These are phyloP conservation scores for Felis chaus DNA, from an alignment of 2,113 vertebrate species.

Conservation along the genomic window DNA sequence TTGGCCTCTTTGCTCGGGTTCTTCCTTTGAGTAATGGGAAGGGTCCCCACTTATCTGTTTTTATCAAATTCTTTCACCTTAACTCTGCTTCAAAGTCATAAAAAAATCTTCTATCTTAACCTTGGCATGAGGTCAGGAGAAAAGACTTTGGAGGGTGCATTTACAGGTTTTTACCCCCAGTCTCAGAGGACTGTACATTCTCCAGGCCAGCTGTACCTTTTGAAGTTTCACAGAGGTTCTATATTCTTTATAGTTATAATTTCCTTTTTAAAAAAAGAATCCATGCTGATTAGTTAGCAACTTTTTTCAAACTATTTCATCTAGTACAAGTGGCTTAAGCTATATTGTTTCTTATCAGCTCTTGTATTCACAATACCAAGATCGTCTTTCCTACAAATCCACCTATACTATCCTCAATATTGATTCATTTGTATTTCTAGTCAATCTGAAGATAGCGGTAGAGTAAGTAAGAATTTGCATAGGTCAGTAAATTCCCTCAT, in stretches of 20 bases:
- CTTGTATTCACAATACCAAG: background rate
- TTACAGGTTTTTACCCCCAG: conserved; percentile 59
- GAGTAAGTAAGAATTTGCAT: background rate
- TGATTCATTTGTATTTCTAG: background rate
- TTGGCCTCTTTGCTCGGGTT: background rate
- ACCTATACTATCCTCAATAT: background rate
- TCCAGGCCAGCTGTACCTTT: conserved; percentile 69
- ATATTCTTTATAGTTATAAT: conserved; percentile 69
- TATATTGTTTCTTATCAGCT: background rate
- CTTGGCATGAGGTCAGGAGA: conserved; percentile 74
- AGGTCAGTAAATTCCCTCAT: conserved; percentile 1
- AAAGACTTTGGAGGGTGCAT: conserved; percentile 66
- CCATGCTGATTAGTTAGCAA: conserved; percentile 63
- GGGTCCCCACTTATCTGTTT: conserved; percentile 20
- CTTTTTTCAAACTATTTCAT: conserved; percentile 48
- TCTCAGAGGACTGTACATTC: conserved; percentile 60
- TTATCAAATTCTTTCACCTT: conserved; percentile 59
- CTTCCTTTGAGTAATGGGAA: conserved; percentile 31
- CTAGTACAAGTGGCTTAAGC: background rate
- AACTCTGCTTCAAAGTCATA: conserved; percentile 71
- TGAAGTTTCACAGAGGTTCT: conserved; percentile 71
- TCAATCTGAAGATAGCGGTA: background rate
- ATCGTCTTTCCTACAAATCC: conserved; percentile 7
- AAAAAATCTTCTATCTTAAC: conserved; percentile 69
- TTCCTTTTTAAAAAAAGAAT: background rate